Conservation (phyloP, 2,888 invertebrate genomes). For the Fragum whitleyi region DNA sequence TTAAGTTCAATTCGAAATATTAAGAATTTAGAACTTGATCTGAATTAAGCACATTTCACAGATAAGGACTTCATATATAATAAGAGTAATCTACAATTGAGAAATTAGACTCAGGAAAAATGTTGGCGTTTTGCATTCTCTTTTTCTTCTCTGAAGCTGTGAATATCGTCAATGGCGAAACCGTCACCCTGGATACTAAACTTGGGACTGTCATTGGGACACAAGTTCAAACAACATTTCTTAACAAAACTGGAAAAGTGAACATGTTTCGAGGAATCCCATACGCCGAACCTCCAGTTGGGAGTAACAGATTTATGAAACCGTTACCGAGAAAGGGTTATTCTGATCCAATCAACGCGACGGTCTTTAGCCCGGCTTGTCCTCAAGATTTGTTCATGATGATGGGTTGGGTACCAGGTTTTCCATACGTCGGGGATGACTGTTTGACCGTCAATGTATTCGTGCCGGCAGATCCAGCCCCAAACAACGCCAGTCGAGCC, state of each 20-base stretch:
- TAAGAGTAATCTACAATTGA: too few species aligned
- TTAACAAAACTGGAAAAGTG: conserved; percentile 35
- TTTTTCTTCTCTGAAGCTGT: too few species aligned
- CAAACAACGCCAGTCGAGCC: neutral
- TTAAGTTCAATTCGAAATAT: too few species aligned
- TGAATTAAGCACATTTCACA: too few species aligned
- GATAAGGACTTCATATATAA: too few species aligned
- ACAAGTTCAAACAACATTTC: conserved; percentile 34
- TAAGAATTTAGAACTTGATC: too few species aligned
- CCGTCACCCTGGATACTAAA: too few species aligned
- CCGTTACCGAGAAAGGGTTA: conserved; percentile 45
- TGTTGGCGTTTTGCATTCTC: too few species aligned
- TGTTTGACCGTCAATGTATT: conserved; percentile 73
- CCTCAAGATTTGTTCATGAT: conserved; percentile 55
- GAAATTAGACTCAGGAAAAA: too few species aligned
- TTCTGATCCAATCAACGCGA: conserved; percentile 49
- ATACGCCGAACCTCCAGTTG: conserved; percentile 68
- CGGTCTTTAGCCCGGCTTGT: conserved; percentile 61
- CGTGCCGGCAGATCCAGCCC: conserved; percentile 45
- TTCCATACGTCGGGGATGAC: conserved; percentile 64
- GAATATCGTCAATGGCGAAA: too few species aligned
- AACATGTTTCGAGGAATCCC: conserved; percentile 68
- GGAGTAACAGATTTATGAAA: conserved; percentile 62
- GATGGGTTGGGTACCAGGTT: conserved; percentile 50
- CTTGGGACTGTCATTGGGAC: conserved; percentile 49